Evolutionary conservation across 1,140 invertebrate genomes (phyloP), one percentile per base, ranked within the genome.

Genomic region (Zelostemma sp.): DNA sequence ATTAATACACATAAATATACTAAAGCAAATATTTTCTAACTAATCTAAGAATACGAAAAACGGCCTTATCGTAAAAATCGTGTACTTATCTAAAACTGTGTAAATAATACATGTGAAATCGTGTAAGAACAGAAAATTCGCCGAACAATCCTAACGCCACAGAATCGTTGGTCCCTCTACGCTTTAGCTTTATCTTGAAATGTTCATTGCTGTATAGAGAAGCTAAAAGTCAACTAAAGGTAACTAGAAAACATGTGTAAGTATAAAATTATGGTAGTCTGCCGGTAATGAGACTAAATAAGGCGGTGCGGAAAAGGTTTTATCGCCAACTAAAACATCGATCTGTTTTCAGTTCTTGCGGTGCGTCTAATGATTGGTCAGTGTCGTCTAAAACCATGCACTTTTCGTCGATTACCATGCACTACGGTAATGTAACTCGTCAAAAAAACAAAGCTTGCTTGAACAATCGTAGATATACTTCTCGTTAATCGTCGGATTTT

Each of bases 101-200:
- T 11, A 54, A 41, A 21, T 54, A 38, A 38, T 58, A 49, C 6
- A 16, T 47, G 40, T 25, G 19, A 1, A 17, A 45, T 14, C n/a
- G n/a, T n/a, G n/a, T n/a, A n/a, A n/a, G n/a, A n/a, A n/a, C n/a
- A n/a, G n/a, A n/a, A 25, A 38, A 80, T 83, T 85, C 81, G 81
- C 80, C 80, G 82, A 84, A 81, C 79, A 83, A 84, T 82, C 72
- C 80, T 85, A 81, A 83, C 73, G 50, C 73, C 45, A 65, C 72
- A 65, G 35, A 61, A 68, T 70, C 74, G 80, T 84, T 85, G 84
- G 83, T 84, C 83, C 83, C 84, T 85, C 83, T 85, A 85, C 77
- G 78, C 70, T 85, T 85, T 85, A 85, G 84, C 84, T 85, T 85
- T 85, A 85, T 85, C 84, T 85, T 85, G 80, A 82, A 71, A 79